Evolutionary conservation across 2,113 vertebrate species (phyloP).

Genomic region (Chaetops frenatus): DNA sequence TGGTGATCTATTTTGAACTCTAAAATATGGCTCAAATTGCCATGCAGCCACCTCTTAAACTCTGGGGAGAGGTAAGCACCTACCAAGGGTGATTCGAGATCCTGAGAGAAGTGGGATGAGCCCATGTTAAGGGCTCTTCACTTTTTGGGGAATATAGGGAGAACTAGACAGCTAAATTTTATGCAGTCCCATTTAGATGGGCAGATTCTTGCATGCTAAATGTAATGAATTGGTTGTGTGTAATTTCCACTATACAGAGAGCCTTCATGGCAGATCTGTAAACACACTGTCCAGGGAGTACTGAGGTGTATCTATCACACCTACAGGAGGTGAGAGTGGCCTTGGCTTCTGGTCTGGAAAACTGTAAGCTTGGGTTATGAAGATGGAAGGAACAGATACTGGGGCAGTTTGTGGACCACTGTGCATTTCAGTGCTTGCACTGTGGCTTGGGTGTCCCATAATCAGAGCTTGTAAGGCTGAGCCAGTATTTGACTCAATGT

Average conservation of each 20-base stretch:
- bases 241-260: neutral
- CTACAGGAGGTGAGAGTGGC: neutral
- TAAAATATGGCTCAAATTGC: neutral
- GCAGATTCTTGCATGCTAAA: neutral
- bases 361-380: neutral
- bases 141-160: neutral
- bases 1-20: neutral
- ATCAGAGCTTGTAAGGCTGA: rapidly evolving
- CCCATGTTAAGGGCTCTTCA: neutral
- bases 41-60: neutral
- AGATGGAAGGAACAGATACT: neutral
- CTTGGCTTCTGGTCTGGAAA: neutral
- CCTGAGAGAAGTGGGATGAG: neutral
- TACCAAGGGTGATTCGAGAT: neutral
- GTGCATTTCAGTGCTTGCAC: neutral
- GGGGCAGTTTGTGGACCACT: neutral
- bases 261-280: neutral
- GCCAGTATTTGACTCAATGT: neutral
- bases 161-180: neutral
- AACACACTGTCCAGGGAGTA: rapidly evolving
- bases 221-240: neutral
- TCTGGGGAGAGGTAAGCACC: neutral
- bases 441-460: rapidly evolving
- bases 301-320: neutral
- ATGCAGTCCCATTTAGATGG: neutral